phyloP scores from a whole-genome alignment of 37 sponge, comb jelly and placozoan genomes.

The Agelas oroides region DNA sequence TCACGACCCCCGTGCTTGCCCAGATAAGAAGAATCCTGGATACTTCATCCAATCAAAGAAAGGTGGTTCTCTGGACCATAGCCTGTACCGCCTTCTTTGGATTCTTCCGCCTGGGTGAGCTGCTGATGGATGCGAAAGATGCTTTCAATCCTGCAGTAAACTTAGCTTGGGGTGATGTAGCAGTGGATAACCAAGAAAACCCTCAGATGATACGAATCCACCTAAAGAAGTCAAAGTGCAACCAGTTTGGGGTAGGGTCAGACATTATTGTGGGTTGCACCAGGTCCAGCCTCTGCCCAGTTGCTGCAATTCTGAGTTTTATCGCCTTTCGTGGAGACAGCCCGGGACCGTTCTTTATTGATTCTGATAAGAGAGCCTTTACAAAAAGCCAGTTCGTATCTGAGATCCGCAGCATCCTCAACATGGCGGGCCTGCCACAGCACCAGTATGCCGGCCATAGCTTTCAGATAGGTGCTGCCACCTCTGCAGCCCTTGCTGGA shows the following conservation, averaged over 20 bases:
- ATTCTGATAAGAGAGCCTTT: background rate
- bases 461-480: conserved; percentile 14
- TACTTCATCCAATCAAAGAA: background rate
- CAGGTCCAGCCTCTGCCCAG: conserved; percentile 28
- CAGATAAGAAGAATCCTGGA: background rate
- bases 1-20: background rate
- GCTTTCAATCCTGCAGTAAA: background rate
- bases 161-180: conserved; percentile 48
- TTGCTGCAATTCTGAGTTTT: conserved; percentile 20
- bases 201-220: conserved; percentile 20
- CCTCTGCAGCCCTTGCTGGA: conserved; percentile 16
- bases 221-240: conserved; percentile 29
- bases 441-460: conserved; percentile 10
- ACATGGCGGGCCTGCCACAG: background rate
- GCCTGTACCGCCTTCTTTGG: conserved; percentile 28
- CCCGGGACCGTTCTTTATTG: background rate
- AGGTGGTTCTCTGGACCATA: background rate
- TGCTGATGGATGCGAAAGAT: background rate
- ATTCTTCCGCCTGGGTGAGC: conserved; percentile 29
- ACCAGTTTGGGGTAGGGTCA: conserved; percentile 50
- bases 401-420: background rate
- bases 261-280: conserved; percentile 21
- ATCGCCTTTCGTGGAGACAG: background rate
- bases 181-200: background rate
- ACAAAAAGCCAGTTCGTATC: conserved; percentile 2